phyloP scores from a whole-genome alignment of 2,797 vertebrate species.

The Pseudochromis fuscus region DNA sequence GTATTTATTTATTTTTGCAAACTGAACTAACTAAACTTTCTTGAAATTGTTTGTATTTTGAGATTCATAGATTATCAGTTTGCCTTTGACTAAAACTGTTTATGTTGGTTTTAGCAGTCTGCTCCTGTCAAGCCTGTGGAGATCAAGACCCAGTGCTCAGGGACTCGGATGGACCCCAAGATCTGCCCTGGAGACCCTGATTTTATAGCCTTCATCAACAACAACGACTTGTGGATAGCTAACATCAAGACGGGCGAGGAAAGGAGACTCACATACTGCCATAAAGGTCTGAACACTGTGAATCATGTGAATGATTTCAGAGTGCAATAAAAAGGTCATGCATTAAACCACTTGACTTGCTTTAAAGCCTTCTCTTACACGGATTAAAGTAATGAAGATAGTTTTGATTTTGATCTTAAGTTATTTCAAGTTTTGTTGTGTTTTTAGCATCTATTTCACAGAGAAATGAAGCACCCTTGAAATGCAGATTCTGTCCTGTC shows the following conservation, averaged over 20 bases:
- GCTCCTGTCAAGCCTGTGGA: slow-evolving; percentile 94
- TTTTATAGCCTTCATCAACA: slow-evolving; percentile 97
- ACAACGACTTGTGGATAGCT: slow-evolving; percentile 95
- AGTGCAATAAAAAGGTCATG: neutral
- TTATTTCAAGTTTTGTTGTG: too few relatives aligned
- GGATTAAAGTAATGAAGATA: too few relatives aligned
- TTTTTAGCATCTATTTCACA: neutral
- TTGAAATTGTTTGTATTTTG: neutral
- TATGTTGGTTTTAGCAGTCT: slow-evolving; percentile 83
- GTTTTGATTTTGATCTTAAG: too few relatives aligned
- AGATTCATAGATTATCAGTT: neutral
- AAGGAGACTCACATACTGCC: slow-evolving; percentile 83
- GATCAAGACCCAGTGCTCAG: slow-evolving; percentile 95
- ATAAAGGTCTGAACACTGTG: slow-evolving; percentile 79
- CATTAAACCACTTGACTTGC: neutral
- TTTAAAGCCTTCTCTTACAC: neutral
- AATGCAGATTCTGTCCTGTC: neutral
- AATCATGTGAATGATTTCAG: neutral
- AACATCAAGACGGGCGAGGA: slow-evolving; percentile 91
- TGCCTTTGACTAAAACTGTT: slow-evolving; percentile 44
- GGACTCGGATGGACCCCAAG: slow-evolving; percentile 98
- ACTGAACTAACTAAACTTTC: too few relatives aligned
- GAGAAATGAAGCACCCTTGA: neutral
- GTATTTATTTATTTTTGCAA: too few relatives aligned
- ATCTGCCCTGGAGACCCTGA: slow-evolving; percentile 93